These are phyloP conservation scores for Erpornis zantholeuca DNA, from an alignment of 2,113 vertebrate genomes.

Conservation along the genomic window DNA sequence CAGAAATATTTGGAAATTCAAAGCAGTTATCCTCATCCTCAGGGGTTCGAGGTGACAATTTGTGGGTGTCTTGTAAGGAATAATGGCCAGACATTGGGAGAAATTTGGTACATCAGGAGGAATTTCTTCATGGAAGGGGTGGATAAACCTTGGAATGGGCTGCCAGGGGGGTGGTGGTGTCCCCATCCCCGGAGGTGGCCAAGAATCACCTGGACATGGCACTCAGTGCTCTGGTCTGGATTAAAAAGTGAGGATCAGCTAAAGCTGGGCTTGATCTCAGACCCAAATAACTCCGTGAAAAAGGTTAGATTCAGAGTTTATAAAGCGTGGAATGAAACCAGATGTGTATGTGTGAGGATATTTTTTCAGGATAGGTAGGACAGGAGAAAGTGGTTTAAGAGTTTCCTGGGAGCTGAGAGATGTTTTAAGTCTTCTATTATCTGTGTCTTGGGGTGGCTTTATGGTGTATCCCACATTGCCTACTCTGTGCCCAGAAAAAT, in stretches of 20 bases:
- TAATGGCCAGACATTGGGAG: background rate
- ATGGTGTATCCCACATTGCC: no score
- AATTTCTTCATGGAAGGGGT: background rate
- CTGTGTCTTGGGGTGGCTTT: no score
- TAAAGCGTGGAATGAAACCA: background rate
- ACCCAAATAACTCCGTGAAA: background rate
- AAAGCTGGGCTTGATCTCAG: background rate
- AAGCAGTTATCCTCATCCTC: background rate
- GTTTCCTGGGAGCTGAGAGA: background rate
- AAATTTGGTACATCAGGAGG: background rate
- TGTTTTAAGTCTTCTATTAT: background rate
- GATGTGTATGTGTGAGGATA: rapidly evolving
- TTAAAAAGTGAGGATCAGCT: background rate
- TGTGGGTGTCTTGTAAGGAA: background rate
- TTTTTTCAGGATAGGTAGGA: background rate
- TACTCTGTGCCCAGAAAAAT: no score
- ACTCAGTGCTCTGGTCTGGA: background rate
- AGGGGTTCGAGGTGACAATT: background rate
- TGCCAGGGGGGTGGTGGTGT: background rate
- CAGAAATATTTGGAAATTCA: background rate
- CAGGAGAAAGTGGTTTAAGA: background rate
- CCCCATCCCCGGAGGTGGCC: background rate
- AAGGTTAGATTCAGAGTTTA: background rate
- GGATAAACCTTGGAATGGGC: no score
- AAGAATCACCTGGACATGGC: rapidly evolving